phyloP scores from a whole-genome alignment of 2,797 vertebrate genomes.

The Remorina albescens region DNA sequence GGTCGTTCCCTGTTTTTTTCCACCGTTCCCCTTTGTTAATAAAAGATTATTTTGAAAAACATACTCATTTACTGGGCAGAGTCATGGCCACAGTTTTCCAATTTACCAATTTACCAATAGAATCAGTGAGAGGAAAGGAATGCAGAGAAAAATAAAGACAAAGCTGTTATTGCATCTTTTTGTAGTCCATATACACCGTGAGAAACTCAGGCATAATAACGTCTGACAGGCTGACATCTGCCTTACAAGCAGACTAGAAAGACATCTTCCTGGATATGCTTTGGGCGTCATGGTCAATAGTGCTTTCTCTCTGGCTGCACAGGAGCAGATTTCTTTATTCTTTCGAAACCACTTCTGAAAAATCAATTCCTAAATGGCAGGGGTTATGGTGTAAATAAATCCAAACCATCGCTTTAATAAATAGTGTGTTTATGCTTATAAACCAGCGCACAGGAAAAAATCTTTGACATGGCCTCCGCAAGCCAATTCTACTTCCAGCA shows the following conservation, averaged over 20 bases:
- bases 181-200: conserved; percentile 11
- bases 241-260: background rate
- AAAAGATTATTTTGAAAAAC: background rate
- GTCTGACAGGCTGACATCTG: conserved; percentile 24
- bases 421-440: background rate
- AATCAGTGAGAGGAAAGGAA: background rate
- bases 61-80: background rate
- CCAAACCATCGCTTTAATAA: conserved; percentile 16
- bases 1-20: background rate
- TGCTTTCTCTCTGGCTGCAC: background rate
- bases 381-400: conserved; percentile 8
- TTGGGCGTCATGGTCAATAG: conserved; percentile 2
- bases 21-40: background rate
- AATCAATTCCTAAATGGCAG: background rate
- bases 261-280: conserved; percentile 14
- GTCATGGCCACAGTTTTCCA: background rate
- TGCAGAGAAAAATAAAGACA: conserved; percentile 1
- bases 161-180: conserved; percentile 18
- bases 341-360: background rate
- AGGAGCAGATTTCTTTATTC: background rate
- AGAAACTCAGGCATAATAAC: conserved; percentile 1
- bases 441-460: conserved; percentile 18
- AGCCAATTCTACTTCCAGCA: conserved; percentile 22
- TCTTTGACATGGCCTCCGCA: conserved; percentile 12
- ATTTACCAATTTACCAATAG: background rate